These are phyloP conservation scores for Parnassius apollo DNA, from an alignment of 2,888 invertebrate species.

Conservation along the genomic window DNA sequence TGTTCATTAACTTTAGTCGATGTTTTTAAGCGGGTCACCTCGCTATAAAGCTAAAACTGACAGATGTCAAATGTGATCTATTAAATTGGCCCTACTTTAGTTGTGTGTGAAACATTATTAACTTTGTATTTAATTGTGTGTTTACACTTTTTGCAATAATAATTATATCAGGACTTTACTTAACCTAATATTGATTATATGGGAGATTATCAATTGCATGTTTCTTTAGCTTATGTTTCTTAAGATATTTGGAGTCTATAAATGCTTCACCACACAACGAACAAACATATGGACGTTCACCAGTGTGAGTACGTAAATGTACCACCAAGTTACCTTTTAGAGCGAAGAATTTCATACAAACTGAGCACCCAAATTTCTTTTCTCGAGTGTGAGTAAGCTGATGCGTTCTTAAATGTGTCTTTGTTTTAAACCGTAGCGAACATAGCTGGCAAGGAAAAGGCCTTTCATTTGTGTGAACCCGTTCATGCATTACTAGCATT, in stretches of 20 bases:
- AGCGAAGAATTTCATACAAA: conserved; percentile 78
- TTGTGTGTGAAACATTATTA: no score
- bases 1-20: no score
- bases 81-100: no score
- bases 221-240: conserved; percentile 74
- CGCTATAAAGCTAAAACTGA: no score
- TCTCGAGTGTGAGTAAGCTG: conserved; percentile 76
- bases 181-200: conserved; percentile 61
- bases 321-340: conserved; percentile 76
- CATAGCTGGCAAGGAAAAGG: conserved; percentile 72
- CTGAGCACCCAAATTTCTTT: conserved; percentile 76
- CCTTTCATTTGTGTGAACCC: conserved; percentile 75
- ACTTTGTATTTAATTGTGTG: no score
- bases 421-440: conserved; percentile 70
- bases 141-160: no score
- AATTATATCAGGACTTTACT: background rate
- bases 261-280: conserved; percentile 70
- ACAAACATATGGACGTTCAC: conserved; percentile 74
- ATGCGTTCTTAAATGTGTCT: conserved; percentile 74
- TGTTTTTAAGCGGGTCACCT: no score
- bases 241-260: conserved; percentile 77
- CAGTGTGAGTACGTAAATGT: conserved; percentile 75
- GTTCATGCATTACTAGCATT: conserved; percentile 75
- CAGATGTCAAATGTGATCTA: no score
- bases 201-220: conserved; percentile 68